These are phyloP conservation scores for Pelosia muscerda DNA, from an alignment of 2,888 invertebrate genomes.

Conservation along the genomic window DNA sequence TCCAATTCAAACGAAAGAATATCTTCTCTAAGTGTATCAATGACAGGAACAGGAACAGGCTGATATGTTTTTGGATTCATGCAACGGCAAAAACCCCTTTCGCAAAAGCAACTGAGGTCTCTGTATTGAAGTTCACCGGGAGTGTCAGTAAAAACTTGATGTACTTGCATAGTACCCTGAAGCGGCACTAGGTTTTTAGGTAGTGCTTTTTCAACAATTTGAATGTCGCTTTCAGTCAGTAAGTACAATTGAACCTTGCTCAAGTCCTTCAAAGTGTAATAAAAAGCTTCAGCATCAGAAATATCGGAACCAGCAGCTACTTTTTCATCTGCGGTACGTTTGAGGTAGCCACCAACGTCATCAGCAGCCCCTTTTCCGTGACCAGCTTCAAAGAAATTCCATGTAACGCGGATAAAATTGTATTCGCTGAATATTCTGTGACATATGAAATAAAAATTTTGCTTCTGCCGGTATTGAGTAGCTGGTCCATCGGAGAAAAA, in stretches of 20 bases:
- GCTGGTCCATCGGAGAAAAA: constrained; percentile 18
- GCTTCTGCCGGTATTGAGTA: constrained; percentile 20
- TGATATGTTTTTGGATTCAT: constrained; percentile 15
- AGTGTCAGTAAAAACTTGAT: constrained; percentile 16
- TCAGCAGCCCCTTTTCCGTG: constrained; percentile 14
- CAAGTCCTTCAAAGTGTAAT: neutral
- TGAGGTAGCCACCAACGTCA: constrained; percentile 4
- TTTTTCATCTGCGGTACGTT: constrained; percentile 1
- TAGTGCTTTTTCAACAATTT: constrained; percentile 1
- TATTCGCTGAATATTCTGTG: constrained; percentile 12
- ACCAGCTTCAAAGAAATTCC: constrained; percentile 20
- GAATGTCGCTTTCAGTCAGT: constrained; percentile 4
- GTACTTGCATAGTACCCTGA: constrained; percentile 7
- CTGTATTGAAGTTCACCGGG: constrained; percentile 9
- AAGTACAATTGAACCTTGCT: constrained; percentile 9
- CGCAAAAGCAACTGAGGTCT: constrained; percentile 19
- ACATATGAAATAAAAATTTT: constrained; percentile 12
- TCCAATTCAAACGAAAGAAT: neutral
- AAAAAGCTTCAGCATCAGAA: constrained; percentile 8
- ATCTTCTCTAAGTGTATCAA: constrained; percentile 1
- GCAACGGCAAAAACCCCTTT: constrained; percentile 13
- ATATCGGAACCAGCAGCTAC: constrained; percentile 13
- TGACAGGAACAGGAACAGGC: constrained; percentile 10
- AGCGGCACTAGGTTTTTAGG: constrained; percentile 11
- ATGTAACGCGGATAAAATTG: constrained; percentile 12